A percentile compares a stretch with the other conserved stretches of the same genome.
phyloP scores from a whole-genome alignment of 2,113 vertebrate species.

The Labeo rohita region DNA sequence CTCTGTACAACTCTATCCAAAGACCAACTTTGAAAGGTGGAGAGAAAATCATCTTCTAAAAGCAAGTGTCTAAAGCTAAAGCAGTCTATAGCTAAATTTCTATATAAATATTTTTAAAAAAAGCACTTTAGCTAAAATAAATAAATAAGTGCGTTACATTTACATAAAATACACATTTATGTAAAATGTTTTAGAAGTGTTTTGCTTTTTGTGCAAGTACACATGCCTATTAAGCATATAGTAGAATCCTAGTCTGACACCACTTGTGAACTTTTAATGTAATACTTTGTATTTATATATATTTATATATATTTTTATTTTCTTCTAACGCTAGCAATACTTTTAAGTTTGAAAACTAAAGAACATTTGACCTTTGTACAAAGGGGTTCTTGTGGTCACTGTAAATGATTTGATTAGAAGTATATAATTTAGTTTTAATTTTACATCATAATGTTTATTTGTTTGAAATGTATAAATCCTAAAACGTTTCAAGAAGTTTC shows the following conservation, averaged over 20 bases:
- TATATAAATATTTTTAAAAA: background rate
- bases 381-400: background rate
- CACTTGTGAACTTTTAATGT: background rate
- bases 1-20: conserved; percentile 17
- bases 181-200: background rate
- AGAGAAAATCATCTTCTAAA: background rate
- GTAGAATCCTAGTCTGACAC: background rate
- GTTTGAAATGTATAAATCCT: background rate
- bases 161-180: too few relatives aligned
- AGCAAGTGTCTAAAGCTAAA: background rate
- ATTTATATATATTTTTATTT: background rate
- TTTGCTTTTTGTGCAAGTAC: background rate
- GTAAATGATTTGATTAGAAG: background rate
- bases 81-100: background rate
- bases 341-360: background rate
- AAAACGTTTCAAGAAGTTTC: background rate
- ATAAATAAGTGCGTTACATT: background rate
- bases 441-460: too few relatives aligned
- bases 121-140: too few relatives aligned
- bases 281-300: background rate
- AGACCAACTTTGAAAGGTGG: background rate
- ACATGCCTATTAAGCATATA: too few relatives aligned
- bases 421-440: background rate
- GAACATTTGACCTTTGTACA: background rate
- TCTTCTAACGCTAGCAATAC: background rate